These are phyloP conservation scores for Lithobius niger DNA, from an alignment of 1,140 invertebrate genomes.

Conservation along the genomic window DNA sequence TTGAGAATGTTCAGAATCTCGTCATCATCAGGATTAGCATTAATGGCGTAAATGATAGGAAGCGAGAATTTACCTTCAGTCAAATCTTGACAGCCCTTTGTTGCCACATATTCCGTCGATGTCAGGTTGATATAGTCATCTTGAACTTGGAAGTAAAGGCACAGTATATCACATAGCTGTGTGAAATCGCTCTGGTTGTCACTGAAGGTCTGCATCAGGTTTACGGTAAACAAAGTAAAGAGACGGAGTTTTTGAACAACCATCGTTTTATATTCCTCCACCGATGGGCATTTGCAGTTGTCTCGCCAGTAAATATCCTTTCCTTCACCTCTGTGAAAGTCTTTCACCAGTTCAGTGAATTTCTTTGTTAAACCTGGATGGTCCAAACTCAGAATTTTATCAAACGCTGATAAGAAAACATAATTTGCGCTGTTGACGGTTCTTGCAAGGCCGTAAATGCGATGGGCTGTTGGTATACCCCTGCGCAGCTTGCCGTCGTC, in stretches of 20 bases:
- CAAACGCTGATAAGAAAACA: slow-evolving; percentile 74
- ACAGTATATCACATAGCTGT: not conserved
- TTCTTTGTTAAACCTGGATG: slow-evolving; percentile 58
- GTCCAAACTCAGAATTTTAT: slow-evolving; percentile 63
- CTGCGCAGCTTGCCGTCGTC: too few relatives aligned
- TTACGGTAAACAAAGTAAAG: slow-evolving; percentile 83
- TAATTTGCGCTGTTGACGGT: slow-evolving; percentile 96
- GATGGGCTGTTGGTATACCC: slow-evolving; percentile 78
- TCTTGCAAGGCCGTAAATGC: slow-evolving; percentile 83
- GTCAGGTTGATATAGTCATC: not conserved
- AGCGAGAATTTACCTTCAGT: slow-evolving; percentile 98
- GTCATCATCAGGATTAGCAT: slow-evolving; percentile 57
- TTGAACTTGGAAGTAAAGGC: slow-evolving; percentile 3
- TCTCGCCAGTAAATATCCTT: slow-evolving; percentile 98
- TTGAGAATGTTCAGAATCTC: slow-evolving; percentile 79
- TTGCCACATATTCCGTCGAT: slow-evolving; percentile 24
- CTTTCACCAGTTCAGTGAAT: slow-evolving; percentile 43
- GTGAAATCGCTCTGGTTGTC: slow-evolving; percentile 44
- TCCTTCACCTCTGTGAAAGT: slow-evolving; percentile 88
- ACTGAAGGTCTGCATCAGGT: slow-evolving; percentile 90
- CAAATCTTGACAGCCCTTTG: slow-evolving; percentile 90
- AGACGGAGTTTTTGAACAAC: slow-evolving; percentile 90
- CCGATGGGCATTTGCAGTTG: slow-evolving; percentile 80
- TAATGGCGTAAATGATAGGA: slow-evolving; percentile 86
- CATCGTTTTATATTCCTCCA: slow-evolving; percentile 85